These are phyloP conservation scores for Apis cerana DNA, from an alignment of 1,140 invertebrate genomes.

Conservation along the genomic window DNA sequence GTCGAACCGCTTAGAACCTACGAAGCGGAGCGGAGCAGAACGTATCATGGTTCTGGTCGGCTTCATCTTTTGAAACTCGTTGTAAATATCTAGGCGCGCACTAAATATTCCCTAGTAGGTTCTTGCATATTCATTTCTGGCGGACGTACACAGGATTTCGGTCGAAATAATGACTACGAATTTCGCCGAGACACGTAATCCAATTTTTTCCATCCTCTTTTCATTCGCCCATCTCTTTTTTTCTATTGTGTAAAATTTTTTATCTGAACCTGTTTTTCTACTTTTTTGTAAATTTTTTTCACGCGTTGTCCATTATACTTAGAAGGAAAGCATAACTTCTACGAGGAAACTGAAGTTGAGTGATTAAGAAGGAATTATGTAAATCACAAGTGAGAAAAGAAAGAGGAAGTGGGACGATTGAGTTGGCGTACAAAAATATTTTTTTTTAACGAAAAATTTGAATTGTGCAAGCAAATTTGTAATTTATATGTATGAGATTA, in stretches of 20 bases:
- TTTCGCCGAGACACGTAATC: constrained; percentile 57
- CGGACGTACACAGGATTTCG: constrained; percentile 43
- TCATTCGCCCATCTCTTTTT: background rate
- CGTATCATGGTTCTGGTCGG: constrained; percentile 54
- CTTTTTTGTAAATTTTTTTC: constrained; percentile 26
- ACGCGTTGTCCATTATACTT: constrained; percentile 16
- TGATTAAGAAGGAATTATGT: background rate
- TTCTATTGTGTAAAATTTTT: constrained; percentile 11
- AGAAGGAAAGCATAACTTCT: background rate
- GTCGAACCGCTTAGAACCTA: background rate
- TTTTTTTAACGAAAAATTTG: too few species aligned
- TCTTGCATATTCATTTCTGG: constrained; percentile 68
- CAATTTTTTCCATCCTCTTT: constrained; percentile 13
- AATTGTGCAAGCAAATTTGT: background rate
- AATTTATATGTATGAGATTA: background rate
- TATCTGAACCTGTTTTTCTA: constrained; percentile 19
- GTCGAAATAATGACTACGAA: constrained; percentile 63
- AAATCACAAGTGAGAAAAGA: too few species aligned
- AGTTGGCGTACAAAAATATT: background rate
- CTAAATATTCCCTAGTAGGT: constrained; percentile 63
- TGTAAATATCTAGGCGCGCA: constrained; percentile 38
- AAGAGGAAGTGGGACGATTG: background rate
- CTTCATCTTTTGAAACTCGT: constrained; percentile 61
- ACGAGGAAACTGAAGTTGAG: background rate
- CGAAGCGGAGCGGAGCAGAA: constrained; percentile 43